Conservation (phyloP, 2,888 invertebrate genomes). For the Octonoba sinensis region DNA sequence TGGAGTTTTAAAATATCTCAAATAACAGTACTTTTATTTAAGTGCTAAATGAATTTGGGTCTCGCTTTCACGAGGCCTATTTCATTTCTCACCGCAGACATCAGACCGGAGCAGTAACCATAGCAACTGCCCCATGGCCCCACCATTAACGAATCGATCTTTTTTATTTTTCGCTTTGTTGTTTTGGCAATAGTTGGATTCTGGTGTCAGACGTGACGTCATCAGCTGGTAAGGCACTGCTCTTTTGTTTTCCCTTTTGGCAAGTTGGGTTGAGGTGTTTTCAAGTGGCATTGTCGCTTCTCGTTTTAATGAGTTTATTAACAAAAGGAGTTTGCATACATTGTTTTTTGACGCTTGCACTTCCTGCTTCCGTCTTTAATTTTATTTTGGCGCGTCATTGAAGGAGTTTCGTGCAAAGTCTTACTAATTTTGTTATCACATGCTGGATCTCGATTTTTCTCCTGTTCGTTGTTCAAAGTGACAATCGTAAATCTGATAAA, state of each 20-base stretch:
- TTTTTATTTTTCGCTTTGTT: slow-evolving; percentile 45
- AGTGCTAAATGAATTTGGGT: no score
- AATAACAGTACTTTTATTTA: no score
- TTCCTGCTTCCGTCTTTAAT: slow-evolving; percentile 15
- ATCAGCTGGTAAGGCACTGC: slow-evolving; percentile 7
- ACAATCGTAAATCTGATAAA: no score
- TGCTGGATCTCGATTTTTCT: no score
- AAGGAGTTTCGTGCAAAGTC: no score
- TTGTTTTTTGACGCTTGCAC: slow-evolving; percentile 32
- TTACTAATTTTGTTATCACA: no score
- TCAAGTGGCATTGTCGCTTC: slow-evolving; percentile 23
- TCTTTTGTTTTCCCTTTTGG: slow-evolving; percentile 21
- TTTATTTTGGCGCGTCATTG: not conserved
- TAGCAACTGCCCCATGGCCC: slow-evolving; percentile 41
- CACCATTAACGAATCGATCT: slow-evolving; percentile 56
- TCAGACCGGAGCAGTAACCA: slow-evolving; percentile 22
- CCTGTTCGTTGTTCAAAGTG: no score
- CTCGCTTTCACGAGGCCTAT: no score
- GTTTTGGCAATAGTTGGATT: slow-evolving; percentile 53
- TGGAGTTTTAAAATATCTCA: no score
- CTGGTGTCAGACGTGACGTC: slow-evolving; percentile 51
- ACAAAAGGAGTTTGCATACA: slow-evolving; percentile 21
- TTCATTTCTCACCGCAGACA: slow-evolving; percentile 8
- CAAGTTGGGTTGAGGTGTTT: slow-evolving; percentile 18
- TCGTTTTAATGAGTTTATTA: slow-evolving; percentile 54